phyloP scores from a whole-genome alignment of 2,113 vertebrate species.

The Rhineura floridana region DNA sequence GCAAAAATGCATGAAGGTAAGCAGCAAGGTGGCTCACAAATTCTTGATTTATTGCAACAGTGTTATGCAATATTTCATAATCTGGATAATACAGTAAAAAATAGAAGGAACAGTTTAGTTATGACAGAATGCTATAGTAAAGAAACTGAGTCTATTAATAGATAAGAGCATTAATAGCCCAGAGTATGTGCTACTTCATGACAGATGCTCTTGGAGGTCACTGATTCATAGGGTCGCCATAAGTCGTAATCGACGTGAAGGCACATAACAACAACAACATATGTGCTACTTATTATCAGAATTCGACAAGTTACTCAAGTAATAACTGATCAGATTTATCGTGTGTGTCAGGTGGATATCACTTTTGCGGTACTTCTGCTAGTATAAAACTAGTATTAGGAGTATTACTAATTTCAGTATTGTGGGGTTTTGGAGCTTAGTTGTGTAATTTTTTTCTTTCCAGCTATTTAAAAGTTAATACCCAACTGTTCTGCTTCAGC shows the following conservation, averaged over 20 bases:
- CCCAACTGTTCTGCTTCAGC: neutral
- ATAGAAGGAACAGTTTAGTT: neutral
- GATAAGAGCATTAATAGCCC: neutral
- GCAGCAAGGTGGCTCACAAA: neutral
- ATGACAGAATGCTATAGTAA: fast-evolving
- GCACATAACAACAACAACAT: too few species aligned
- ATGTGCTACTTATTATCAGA: too few species aligned
- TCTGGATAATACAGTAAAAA: neutral
- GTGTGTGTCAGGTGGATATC: neutral
- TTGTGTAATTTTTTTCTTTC: neutral
- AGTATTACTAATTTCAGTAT: neutral
- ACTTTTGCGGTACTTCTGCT: neutral
- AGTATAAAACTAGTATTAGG: neutral
- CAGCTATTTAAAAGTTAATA: fast-evolving
- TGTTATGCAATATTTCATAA: constrained; percentile 3
- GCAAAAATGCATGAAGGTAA: neutral
- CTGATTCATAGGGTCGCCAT: too few species aligned
- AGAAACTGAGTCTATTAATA: neutral
- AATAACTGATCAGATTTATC: neutral
- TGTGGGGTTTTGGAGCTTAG: neutral
- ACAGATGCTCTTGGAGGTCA: too few species aligned
- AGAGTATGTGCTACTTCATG: fast-evolving
- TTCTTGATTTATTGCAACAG: neutral
- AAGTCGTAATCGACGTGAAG: too few species aligned
- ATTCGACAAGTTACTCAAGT: constrained; percentile 5